Evolutionary conservation across 2,113 vertebrate species (phyloP), one percentile per base, ranked within the genome.

Genomic region (Micromys minutus): DNA sequence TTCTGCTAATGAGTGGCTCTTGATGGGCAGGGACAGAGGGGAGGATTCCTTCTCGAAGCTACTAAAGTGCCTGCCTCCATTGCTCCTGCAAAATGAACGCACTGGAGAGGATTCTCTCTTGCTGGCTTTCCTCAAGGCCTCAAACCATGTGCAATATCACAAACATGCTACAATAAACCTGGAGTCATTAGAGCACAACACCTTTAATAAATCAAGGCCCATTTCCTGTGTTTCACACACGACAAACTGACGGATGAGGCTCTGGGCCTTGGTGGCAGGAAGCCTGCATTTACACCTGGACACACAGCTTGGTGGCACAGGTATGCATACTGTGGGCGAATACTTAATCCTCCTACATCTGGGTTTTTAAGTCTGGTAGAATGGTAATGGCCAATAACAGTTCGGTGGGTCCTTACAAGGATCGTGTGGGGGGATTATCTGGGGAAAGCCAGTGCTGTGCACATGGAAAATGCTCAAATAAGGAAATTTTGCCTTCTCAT

Each of bases 21-120:
- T 59, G 4, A 50, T 0, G 1, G 47, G 10, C 1, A 5, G 55
- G 9, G 9, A 3, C 12, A 5, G 50, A 36, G 39, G 5, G 29
- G 8, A 7, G 15, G 2, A 42, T 4, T 16, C 17, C 19, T 34
- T 52, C 34, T 39, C 3, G 10, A 17, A 75, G 7, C 6, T 0
- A 0, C n/a, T 1, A 21, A 36, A 3, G 6, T 1, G 9, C 19
- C 57, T 15, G 3, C 50, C 69, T 72, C 42, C 47, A 13, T 8
- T 4, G 1, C 26, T 52, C 31, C 47, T n/a, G 26, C 11, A 22
- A 3, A 3, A 4, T 9, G 81, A 12, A 17, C 1, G 0, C 19
- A 12, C 0, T 6, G 11, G 34, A 11, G 19, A 45, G 29, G 13
- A 6, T 45, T n/a, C 10, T 29, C 42, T 75, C 8, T 36, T 45